Evolutionary conservation across 1,140 invertebrate genomes (phyloP), one percentile per base, ranked within the genome.

Genomic region (Euura saliciscinereae): DNA sequence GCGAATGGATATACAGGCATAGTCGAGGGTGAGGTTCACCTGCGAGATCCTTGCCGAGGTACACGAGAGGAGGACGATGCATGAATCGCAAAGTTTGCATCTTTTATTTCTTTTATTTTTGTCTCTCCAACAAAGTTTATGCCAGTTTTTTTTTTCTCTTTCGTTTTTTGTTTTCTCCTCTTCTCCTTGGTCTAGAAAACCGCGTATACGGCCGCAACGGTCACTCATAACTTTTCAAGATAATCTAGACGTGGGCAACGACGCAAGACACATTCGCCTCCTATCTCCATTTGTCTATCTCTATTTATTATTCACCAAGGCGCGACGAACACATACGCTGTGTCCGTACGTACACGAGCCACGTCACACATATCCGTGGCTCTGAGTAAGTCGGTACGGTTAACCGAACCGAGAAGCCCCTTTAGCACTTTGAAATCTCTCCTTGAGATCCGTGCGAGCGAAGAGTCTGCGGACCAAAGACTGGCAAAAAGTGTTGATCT

Each of bases 211-310:
- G 28, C 28, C 28, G 28, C 28, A 75, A 43, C 66, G 70, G 70
- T 83, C 78, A 77, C 75, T 83, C 81, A 80, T 85, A 85, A 84
- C 80, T 84, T 74, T 81, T 79, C 77, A 78, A 84, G 83, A 85
- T 85, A 83, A 85, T 84, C 84, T 83, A 73, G 68, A 81, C 78
- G 81, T 82, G 81, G 81, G 78, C 80, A 80, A 44, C 76, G 78
- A 76, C 78, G 75, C 75, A 71, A 68, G 75, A 69, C 73, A 68
- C 74, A 75, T 70, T 66, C 76, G 64, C 51, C 64, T 69, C 71
- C 64, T 82, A 80, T 82, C 80, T 78, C 42, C 51, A 11, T 76
- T 79, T 69, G 79, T 82, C 78, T 79, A 84, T 83, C 82, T 82
- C 77, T 78, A 82, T 84, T 85, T 85, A 85, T 84, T 85, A 86